Percentiles rank a stretch among this genome's conserved stretches.
These are phyloP conservation scores for Xylophagus ater DNA, from an alignment of 2,888 invertebrate genomes.

Conservation along the genomic window DNA sequence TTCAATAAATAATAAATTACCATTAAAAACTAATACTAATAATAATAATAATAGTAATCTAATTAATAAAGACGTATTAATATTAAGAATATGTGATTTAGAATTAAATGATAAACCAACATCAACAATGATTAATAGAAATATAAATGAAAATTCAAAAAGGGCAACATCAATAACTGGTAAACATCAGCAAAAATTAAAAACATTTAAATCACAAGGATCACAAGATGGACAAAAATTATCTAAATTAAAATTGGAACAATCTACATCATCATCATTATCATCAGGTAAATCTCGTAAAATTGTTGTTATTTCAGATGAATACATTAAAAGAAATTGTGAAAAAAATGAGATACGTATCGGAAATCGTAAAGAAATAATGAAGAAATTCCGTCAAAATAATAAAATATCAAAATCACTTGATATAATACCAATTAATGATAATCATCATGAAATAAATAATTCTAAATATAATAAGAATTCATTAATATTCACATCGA, in stretches of 20 bases:
- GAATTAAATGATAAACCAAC: constrained; percentile 16
- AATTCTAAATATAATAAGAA: not conserved
- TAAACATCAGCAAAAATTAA: not conserved
- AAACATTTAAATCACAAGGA: not conserved
- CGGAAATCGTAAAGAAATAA: constrained; percentile 10
- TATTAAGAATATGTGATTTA: constrained; percentile 20
- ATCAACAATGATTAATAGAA: not conserved
- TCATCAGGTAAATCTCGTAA: constrained; percentile 6
- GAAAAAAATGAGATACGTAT: constrained; percentile 13
- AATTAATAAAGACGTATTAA: constrained; percentile 17
- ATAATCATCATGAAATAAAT: constrained; percentile 2
- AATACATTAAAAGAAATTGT: constrained; percentile 15
- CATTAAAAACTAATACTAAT: constrained; percentile 10
- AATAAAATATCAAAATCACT: constrained; percentile 16
- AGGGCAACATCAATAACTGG: not conserved
- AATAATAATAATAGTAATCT: constrained; percentile 13
- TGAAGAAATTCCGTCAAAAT: constrained; percentile 12
- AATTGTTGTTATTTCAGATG: constrained; percentile 16
- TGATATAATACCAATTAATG: constrained; percentile 11
- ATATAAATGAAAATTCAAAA: not conserved
- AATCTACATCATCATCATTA: constrained; percentile 2
- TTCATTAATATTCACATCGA: constrained; percentile 10
- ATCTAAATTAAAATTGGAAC: not conserved
- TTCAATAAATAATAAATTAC: constrained; percentile 13
- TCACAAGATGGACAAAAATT: not conserved